phyloP scores from a whole-genome alignment of 2,888 invertebrate genomes.

The Papilio demoleus region DNA sequence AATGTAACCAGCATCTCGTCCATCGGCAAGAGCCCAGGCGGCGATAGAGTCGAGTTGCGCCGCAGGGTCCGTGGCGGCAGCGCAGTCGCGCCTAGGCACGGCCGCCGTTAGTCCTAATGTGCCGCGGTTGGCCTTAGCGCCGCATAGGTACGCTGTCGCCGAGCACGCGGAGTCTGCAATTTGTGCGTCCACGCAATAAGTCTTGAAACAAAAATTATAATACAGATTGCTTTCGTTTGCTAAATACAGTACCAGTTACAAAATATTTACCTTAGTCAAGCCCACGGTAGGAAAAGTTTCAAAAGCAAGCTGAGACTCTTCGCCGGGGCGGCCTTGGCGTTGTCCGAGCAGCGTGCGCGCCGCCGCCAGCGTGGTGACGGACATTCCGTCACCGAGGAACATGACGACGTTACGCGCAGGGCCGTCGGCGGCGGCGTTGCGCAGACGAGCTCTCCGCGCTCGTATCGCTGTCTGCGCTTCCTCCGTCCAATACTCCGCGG shows the following conservation, averaged over 20 bases:
- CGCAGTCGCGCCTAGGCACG: constrained; percentile 84
- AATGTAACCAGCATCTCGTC: constrained; percentile 61
- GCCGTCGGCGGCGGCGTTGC: constrained; percentile 31
- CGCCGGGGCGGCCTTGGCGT: constrained; percentile 77
- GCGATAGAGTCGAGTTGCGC: constrained; percentile 86
- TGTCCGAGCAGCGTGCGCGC: constrained; percentile 86
- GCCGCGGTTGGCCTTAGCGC: constrained; percentile 85
- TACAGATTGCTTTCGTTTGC: not conserved
- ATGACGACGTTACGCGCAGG: constrained; percentile 84
- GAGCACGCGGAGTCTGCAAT: constrained; percentile 88
- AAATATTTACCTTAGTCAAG: constrained; percentile 82
- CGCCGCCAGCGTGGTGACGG: constrained; percentile 86
- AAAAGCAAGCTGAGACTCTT: constrained; percentile 83
- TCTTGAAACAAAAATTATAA: constrained; percentile 57
- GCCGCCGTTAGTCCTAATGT: constrained; percentile 86
- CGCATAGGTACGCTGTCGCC: constrained; percentile 86
- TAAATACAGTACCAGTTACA: not conserved
- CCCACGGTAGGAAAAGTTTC: constrained; percentile 85
- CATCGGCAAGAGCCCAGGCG: constrained; percentile 83
- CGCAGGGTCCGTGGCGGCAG: constrained; percentile 72
- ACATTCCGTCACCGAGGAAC: constrained; percentile 91
- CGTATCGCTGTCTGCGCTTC: constrained; percentile 64
- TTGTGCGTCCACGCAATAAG: constrained; percentile 83
- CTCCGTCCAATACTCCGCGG: constrained; percentile 70
- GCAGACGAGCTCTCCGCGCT: constrained; percentile 53